Evolutionary conservation across 2,113 vertebrate species (phyloP), one percentile per base, ranked within the genome.

Genomic region (Cromileptes altivelis): DNA sequence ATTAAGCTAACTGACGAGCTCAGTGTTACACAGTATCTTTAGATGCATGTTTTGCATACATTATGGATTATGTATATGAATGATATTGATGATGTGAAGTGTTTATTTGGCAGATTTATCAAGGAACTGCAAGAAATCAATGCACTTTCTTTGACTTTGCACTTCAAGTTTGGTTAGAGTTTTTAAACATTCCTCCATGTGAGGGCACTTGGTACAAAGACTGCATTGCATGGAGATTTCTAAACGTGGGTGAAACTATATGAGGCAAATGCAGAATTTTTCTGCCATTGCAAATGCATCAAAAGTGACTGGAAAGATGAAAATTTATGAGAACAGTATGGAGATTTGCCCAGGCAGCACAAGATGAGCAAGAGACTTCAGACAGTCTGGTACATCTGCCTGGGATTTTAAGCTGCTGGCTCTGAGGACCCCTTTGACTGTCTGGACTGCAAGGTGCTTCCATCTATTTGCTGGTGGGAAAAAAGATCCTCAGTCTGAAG

Each of bases 391-490:
- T 47, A 33, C 19, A 47, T 67, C 30, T 67, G 33, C 7, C 40
- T 67, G 25, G 25, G 55, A 47, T 64, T 69, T n/a, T 50, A 12
- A 79, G 15, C 30, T 2, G 57, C 70, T 19, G 52, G 33, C 62
- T 72, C 30, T 61, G 10, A 68, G 27, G 27, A 80, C 8, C 40
- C 25, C 42, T 67, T 58, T 21, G 23, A 0, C 25, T 25, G 47
- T 75, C 49, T 82, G 52, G 53, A 69, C 50, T 27, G 3, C 8
- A 19, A 57, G 37, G 49, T 47, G 67, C 47, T 53, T 65, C 40
- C 13, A 75, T 75, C 4, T 23, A 75, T 70, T 82, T 71, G 27
- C 49, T 68, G 5, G 7, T 37, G 37, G 47, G 52, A n/a, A 18
- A 60, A 30, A 70, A 40, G 23, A 56, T 68, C 71, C 76, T 62